Percentiles rank a stretch among this genome's conserved stretches.
Conservation (phyloP, 37 sponge, comb jelly and placozoan species). For the Chondrosia reniformis region DNA sequence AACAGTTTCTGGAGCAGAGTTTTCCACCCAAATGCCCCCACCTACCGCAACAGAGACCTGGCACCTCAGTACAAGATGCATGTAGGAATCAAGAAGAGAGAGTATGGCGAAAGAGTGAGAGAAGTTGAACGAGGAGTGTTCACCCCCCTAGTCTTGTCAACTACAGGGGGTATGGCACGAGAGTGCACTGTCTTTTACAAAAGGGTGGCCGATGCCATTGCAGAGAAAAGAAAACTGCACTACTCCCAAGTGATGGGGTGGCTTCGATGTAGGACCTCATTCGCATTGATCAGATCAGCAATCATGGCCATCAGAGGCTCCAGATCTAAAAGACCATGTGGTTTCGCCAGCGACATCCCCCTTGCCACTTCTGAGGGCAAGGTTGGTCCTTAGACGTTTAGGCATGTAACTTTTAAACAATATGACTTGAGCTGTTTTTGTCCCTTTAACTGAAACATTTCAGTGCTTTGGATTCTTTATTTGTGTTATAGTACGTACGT, state of each 20-base stretch:
- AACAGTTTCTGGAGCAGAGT: slow-evolving; percentile 8
- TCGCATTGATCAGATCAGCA: neutral
- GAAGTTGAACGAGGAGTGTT: slow-evolving; percentile 6
- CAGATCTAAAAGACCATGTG: neutral
- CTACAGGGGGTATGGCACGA: slow-evolving; percentile 13
- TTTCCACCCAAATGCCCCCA: neutral
- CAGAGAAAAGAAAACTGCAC: neutral
- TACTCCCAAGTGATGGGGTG: neutral
- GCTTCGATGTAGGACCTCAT: neutral
- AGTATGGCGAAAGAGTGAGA: neutral
- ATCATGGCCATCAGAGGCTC: slow-evolving; percentile 19
- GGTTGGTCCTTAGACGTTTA: no score
- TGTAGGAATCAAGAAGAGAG: neutral
- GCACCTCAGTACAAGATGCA: neutral
- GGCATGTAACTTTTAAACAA: no score
- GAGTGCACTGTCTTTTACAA: neutral
- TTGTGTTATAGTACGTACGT: no score
- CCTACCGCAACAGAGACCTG: neutral
- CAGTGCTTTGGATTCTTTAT: no score
- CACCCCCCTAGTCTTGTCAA: neutral
- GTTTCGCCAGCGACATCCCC: no score
- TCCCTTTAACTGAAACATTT: no score
- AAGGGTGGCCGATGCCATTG: neutral
- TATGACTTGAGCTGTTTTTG: no score
- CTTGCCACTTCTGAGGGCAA: no score